Evolutionary conservation across 2,888 invertebrate species (phyloP).

Genomic region (Drosophila acutilabella): DNA sequence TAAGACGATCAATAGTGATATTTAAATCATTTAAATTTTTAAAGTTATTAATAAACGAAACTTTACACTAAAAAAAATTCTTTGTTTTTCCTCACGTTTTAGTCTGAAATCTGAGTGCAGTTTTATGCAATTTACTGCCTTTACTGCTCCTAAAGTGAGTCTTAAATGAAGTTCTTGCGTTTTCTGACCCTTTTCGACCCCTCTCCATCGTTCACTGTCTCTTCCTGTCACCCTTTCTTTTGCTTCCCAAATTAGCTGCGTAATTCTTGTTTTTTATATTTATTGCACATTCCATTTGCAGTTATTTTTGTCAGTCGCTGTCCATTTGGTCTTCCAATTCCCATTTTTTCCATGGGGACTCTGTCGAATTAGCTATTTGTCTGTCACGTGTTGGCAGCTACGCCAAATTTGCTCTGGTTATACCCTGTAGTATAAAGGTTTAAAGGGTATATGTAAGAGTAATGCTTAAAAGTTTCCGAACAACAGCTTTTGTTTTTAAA

Average conservation of each 20-base stretch:
- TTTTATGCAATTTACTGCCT: constrained; percentile 12
- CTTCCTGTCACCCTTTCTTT: neutral
- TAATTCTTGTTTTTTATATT: neutral
- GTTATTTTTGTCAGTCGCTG: constrained; percentile 24
- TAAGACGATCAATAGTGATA: too few species aligned
- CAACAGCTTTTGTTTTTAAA: too few species aligned
- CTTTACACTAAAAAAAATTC: neutral
- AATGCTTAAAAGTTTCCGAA: too few species aligned
- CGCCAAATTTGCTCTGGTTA: constrained; percentile 53
- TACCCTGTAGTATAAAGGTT: constrained; percentile 11
- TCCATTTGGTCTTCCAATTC: neutral
- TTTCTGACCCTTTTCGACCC: neutral
- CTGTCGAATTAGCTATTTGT: constrained; percentile 32
- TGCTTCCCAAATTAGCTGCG: neutral
- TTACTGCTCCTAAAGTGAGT: neutral
- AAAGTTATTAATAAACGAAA: too few species aligned
- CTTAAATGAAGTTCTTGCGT: constrained; percentile 13
- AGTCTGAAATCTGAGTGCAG: constrained; percentile 3
- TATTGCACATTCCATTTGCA: constrained; percentile 27
- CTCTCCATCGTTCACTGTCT: neutral
- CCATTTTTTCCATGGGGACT: constrained; percentile 5
- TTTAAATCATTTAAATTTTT: too few species aligned
- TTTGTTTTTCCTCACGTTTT: neutral
- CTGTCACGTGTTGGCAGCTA: constrained; percentile 66
- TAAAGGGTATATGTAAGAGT: neutral